Conservation (phyloP, 2,797 vertebrate genomes). For the Ciconia nigra region DNA sequence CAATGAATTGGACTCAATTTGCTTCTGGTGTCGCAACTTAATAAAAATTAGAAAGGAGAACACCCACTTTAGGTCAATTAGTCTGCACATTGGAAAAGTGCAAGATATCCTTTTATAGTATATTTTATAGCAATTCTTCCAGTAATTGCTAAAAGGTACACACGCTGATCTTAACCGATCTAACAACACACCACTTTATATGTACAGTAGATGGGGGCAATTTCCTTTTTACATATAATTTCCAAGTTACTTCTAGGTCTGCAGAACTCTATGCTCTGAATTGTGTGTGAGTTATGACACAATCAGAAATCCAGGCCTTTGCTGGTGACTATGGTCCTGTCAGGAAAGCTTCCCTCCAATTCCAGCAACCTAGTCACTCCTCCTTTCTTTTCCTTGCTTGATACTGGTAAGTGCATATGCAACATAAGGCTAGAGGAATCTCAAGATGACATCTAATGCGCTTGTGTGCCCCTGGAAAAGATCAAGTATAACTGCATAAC, state of each 20-base stretch:
- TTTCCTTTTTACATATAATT: background rate
- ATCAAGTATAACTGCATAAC: background rate
- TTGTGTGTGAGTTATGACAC: accelerated
- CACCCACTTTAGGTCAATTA: background rate
- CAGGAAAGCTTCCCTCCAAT: background rate
- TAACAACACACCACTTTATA: background rate
- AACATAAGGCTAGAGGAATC: background rate
- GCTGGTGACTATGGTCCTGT: background rate
- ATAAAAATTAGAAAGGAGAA: background rate
- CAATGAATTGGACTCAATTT: background rate
- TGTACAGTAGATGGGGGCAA: background rate
- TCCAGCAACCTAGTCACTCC: background rate
- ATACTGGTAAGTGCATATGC: background rate
- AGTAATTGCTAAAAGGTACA: background rate
- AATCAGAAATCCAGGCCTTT: background rate
- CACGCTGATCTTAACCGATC: background rate
- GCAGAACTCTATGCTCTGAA: background rate
- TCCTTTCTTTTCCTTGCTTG: background rate
- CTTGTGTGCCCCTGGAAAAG: background rate
- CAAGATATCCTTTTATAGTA: background rate
- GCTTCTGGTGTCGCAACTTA: background rate
- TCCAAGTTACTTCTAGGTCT: background rate
- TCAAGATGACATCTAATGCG: background rate
- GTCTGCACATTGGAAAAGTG: background rate
- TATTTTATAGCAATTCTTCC: background rate